phyloP scores from a whole-genome alignment of 2,888 invertebrate species.

The Hartigia nigra region DNA sequence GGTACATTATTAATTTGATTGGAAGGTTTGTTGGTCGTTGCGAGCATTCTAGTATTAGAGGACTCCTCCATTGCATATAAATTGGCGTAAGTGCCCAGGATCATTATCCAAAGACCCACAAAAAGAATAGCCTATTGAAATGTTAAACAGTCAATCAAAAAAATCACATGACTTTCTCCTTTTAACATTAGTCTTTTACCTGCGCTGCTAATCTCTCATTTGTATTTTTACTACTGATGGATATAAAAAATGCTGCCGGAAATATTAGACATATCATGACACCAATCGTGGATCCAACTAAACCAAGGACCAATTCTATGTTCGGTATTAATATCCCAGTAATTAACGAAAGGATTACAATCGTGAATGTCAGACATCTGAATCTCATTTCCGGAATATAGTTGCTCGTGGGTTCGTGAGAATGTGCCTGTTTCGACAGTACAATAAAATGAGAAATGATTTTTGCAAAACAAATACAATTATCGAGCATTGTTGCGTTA shows the following conservation, averaged over 20 bases:
- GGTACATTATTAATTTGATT: slow-evolving; percentile 54
- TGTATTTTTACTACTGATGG: slow-evolving; percentile 84
- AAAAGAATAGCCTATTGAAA: slow-evolving; percentile 75
- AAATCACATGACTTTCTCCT: slow-evolving; percentile 9
- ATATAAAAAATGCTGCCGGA: slow-evolving; percentile 90
- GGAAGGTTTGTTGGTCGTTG: slow-evolving; percentile 47
- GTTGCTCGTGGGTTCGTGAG: slow-evolving; percentile 73
- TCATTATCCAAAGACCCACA: slow-evolving; percentile 87
- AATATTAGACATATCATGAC: slow-evolving; percentile 92
- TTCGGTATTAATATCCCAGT: slow-evolving; percentile 91
- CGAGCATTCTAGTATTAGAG: slow-evolving; percentile 56
- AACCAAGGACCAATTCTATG: slow-evolving; percentile 92
- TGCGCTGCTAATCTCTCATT: slow-evolving; percentile 87
- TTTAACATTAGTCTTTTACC: slow-evolving; percentile 65
- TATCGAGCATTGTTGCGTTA: neutral
- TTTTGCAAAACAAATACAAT: neutral
- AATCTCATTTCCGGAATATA: slow-evolving; percentile 89
- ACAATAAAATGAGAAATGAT: slow-evolving; percentile 7
- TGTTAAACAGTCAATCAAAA: slow-evolving; percentile 13
- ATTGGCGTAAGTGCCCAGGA: slow-evolving; percentile 92
- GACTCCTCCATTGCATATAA: slow-evolving; percentile 78
- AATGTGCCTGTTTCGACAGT: slow-evolving; percentile 70
- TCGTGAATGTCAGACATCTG: slow-evolving; percentile 82
- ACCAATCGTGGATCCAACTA: slow-evolving; percentile 96
- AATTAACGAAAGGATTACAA: slow-evolving; percentile 80